Conservation (phyloP, 2,113 vertebrate species). For the Vombatus ursinus region DNA sequence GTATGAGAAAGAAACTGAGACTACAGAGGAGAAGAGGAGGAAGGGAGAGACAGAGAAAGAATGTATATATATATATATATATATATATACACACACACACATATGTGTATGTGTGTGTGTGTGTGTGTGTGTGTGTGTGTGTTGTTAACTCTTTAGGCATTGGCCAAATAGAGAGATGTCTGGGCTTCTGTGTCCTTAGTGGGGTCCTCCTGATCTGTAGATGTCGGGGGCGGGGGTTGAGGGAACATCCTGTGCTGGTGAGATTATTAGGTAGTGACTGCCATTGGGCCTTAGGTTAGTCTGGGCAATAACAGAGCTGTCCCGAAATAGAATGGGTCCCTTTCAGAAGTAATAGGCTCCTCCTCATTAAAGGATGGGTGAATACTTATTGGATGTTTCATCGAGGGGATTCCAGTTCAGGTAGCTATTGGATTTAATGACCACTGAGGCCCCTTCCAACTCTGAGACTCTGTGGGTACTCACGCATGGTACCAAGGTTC, state of each 20-base stretch:
- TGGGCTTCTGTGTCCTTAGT: not conserved
- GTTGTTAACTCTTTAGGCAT: not conserved
- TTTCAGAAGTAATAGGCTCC: not conserved
- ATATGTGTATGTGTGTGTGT: too few relatives aligned
- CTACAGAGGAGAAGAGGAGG: not conserved
- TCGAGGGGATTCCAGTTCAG: not conserved
- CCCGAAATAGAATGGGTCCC: not conserved
- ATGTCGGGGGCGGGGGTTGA: too few relatives aligned
- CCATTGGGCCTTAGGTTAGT: not conserved
- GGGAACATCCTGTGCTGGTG: too few relatives aligned
- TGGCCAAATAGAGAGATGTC: not conserved
- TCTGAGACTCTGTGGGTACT: not conserved
- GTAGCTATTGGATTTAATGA: not conserved
- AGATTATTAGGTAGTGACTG: not conserved
- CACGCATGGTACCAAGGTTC: not conserved
- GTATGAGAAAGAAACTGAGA: not conserved
- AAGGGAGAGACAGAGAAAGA: not conserved
- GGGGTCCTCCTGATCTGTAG: too few relatives aligned
- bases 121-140: too few relatives aligned
- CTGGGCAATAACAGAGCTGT: not conserved
- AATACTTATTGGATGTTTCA: not conserved
- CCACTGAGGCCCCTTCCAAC: not conserved
- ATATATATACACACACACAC: too few relatives aligned
- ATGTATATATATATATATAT: too few relatives aligned
- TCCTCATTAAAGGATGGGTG: not conserved